Base-by-base conservation (phyloP, 92 coral and sea anemone species). In the Zoanthus gigantus region DNA sequence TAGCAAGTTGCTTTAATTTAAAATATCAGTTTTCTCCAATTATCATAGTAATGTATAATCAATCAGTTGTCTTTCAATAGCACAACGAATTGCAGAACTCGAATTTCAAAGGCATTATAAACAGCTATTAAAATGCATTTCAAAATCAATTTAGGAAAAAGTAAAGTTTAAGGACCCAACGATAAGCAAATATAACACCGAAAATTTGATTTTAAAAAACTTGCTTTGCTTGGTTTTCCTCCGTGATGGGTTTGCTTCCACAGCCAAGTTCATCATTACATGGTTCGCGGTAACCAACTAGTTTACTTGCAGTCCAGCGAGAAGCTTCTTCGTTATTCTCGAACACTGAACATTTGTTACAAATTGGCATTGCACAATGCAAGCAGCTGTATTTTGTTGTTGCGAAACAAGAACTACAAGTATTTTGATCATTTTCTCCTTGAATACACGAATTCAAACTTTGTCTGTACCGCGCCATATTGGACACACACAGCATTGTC, bases 361-460 rank as follows among this genome's bases (percentile, higher is more conserved):
- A 86, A 37, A 86, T 56, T n/a, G 90, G 90, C 82, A 86, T 47
- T 17, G 78, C 28, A 71, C 92, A 90, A 44, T 56, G 44, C 23
- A 90, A 42, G 50, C 92, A 90, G 77, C 72, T 17, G 77, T 90
- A 90, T 48, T 72, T 80, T 60, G 92, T 90, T 30, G 46, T 77
- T 54, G 75, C 48, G 72, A 90, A 85, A 79, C 92, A 90, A 54
- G 82, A 84, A 68, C 78, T 57, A 77, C 92, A 90, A 76, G 69
- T 65, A 34, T 79, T 68, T 79, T 79, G 23, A 16, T 73, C 90
- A 18, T 82, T 84, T 58, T 57, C 57, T 50, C 75, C 46, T 42
- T 15, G 83, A 47, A 46, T 10, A 63, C 83, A 34, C 52, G 7
- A 77, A 60, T 60, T 60, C 23, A 60, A 60, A 60, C 23, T 60